Evolutionary conservation across 1,140 invertebrate species (phyloP), one percentile per base, ranked within the genome.

Genomic region (Drosophila azteca): DNA sequence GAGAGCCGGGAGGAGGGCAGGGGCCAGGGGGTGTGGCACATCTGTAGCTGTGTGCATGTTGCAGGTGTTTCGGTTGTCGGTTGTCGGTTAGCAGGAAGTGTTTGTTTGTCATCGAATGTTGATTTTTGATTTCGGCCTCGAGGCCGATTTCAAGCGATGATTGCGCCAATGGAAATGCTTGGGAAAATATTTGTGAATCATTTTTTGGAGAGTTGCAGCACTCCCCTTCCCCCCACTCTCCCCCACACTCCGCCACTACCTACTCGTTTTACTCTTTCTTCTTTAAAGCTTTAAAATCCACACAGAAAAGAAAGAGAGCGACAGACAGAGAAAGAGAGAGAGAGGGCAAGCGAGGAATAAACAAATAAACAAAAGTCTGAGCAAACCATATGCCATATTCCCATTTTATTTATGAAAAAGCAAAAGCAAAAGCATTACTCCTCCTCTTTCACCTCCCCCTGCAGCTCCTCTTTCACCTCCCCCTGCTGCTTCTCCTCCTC

Each of bases 151-250:
- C 66, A n/a, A n/a, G n/a, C 60, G 29, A 48, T 65, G 68, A 78
- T 85, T 85, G 78, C 66, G 55, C 78, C 82, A 85, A 85, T 87
- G 61, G 60, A 64, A 63, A 60, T 79, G 80, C 72, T 73, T 77
- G 74, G 61, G 74, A 74, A 80, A 74, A 67, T 80, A 71, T 87
- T 87, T 85, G 78, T 85, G 82, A 85, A 72, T 85, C 83, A 85
- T 51, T 74, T 54, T 4, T 11, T n/a, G n/a, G n/a, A n/a, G n/a
- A n/a, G n/a, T n/a, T 11, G 52, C 70, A 65, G 60, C 54, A 63
- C 53, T 60, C 9, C 35, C 31, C 55, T 52, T 67, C 43, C 68
- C 59, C 41, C 49, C 17, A 24, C 65, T 52, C 65, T 52, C 59
- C 31, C 49, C 17, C 1, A 24, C 22, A 22, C 22, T 24, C 22